Evolutionary conservation across 2,797 vertebrate genomes (phyloP), one percentile per base, ranked within the genome.

Genomic region (Yasuhikotakia modesta): DNA sequence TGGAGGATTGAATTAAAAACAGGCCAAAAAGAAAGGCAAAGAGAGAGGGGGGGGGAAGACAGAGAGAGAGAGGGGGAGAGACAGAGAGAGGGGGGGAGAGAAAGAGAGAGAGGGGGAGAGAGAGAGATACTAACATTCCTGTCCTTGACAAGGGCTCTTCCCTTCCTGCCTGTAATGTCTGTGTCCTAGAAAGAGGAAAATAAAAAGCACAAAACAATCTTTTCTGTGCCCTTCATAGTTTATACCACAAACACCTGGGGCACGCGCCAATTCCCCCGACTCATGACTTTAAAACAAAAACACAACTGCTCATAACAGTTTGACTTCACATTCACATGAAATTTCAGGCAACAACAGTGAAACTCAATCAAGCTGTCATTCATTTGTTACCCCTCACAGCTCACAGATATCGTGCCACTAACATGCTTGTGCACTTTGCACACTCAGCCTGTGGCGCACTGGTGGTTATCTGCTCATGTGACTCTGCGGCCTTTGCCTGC

Each of bases 391-490:
- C 17, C 39, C 45, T 78, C 57, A 39, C 39, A 14, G 35, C 50
- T 46, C n/a, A n/a, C n/a, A 60, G 52, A 46, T 58, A 69, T 30
- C 24, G 46, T 39, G 53, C 27, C 19, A 45, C 27, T 50, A 24
- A 63, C 19, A 43, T 52, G 27, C 39, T 46, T 46, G 27, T 55
- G 65, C 27, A 69, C 13, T 12, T 50, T 65, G 60, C 61, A 70
- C 12, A 4, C 58, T 78, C 16, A 24, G 46, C 35, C 46, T 78
- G 63, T 76, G 55, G n/a, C 72, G 46, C 35, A 58, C 35, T 69
- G 81, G 48, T 60, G 76, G 79, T 63, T 72, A 77, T 88, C 76
- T 74, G 32, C 30, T 55, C 55, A 73, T 71, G 70, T 71, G 70
- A 77, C 74, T 48, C 27, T 21, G 32, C 45, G 22, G 50, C 50